Conservation (phyloP, 2,888 invertebrate genomes). For the Aplocera efformata region DNA sequence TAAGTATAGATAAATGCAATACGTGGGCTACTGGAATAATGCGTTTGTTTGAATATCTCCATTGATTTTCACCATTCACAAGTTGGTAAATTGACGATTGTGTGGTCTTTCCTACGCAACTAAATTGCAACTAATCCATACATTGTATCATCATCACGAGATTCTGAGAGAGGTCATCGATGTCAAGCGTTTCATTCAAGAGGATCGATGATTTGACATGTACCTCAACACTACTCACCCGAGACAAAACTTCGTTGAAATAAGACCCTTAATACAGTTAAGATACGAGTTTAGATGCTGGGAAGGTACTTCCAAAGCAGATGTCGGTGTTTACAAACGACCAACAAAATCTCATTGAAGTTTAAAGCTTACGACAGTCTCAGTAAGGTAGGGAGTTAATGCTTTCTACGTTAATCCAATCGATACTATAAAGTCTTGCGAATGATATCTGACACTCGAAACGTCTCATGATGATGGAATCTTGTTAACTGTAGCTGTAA, state of each 20-base stretch:
- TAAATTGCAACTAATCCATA: constrained; percentile 14
- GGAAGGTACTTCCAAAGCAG: not conserved
- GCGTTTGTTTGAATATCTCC: too few species aligned
- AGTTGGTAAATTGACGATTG: not conserved
- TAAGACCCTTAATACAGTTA: constrained; percentile 7
- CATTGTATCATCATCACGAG: constrained; percentile 21
- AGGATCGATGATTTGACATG: constrained; percentile 15
- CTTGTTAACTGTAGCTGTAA: constrained; percentile 36
- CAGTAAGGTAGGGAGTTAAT: constrained; percentile 1
- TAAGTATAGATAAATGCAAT: too few species aligned
- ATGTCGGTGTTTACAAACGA: not conserved
- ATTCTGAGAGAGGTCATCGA: constrained; percentile 19
- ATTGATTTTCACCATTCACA: not conserved
- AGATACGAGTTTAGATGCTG: not conserved
- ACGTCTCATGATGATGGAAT: constrained; percentile 26
- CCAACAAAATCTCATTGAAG: not conserved
- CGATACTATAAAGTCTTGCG: constrained; percentile 21
- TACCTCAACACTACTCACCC: not conserved
- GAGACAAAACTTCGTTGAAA: not conserved
- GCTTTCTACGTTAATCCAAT: constrained; percentile 1
- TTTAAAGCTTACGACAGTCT: not conserved
- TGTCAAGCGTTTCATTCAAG: constrained; percentile 22
- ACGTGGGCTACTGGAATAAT: too few species aligned
- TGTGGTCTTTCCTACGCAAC: constrained; percentile 4
- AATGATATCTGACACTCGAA: constrained; percentile 40